Base-by-base conservation (phyloP, 2,888 invertebrate genomes). In the Eupithecia dodoneata region DNA sequence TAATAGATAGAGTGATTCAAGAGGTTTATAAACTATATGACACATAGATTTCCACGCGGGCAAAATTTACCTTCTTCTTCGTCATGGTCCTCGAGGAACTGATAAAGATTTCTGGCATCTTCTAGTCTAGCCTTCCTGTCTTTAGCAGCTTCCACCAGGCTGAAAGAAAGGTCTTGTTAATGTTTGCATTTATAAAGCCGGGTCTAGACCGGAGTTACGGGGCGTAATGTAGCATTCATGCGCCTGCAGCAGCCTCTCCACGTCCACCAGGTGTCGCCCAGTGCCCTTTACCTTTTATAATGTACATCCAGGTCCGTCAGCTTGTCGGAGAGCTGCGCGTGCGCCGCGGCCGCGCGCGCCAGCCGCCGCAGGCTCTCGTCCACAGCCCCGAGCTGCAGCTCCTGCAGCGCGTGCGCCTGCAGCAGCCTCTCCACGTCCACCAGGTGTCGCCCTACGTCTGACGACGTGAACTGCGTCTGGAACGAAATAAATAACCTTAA, bases 61-160 rank as follows among this genome's bases (percentile, higher is more conserved):
- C 30, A 30, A 30, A 30, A 30, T 30, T 30, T 80, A 95, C 95
- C 95, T 94, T 99, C 99, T 92, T 99, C 99, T 86, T 99, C 99
- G 85, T 99, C 99, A 85, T 99, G 98, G 89, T 99, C 99, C 91
- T 99, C 99, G 77, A 99, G 94, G 93, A 99, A 99, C 92, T 99
- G 99, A 94, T 98, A 99, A 86, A 99, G 98, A 87, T 98, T 98
- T 78, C 99, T 96, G 0, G 99, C 98, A 86, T 99, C 99, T 90
- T 99, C 99, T 15, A 99, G 94, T 15, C 98, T 96, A 0, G 97
- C 97, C 81, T 98, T 97, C 9, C 99, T 96, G 84, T 97, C 97
- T 75, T 97, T 97, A 66, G 97, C 97, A 59, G 97, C 96, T 70
- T 97, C 96, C 15, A 96, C 94, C 77, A 97, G 88, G 71, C 96